Evolutionary conservation across 2,888 invertebrate species (phyloP).

Genomic region (Empis livida): DNA sequence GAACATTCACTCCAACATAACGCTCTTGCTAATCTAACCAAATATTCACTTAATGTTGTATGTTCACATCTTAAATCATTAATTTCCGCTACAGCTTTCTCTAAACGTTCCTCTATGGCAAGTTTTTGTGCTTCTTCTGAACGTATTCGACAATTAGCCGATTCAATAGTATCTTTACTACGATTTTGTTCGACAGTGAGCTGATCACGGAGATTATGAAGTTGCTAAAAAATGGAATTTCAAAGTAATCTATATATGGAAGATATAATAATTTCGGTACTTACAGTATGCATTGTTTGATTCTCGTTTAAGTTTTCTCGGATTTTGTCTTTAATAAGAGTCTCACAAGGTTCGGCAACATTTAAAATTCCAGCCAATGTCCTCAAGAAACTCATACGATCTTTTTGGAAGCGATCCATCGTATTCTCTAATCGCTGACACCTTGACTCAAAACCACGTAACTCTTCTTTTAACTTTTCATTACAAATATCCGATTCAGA

Average conservation of each 20-base stretch:
- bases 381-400: constrained; percentile 32
- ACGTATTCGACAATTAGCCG: constrained; percentile 53
- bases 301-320: constrained; percentile 63
- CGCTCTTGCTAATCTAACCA: constrained; percentile 69
- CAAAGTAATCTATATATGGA: not conserved
- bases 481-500: constrained; percentile 61
- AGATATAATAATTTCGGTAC: not conserved
- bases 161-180: constrained; percentile 38
- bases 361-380: constrained; percentile 37
- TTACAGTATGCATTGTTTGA: constrained; percentile 61
- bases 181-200: constrained; percentile 59
- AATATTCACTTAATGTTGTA: constrained; percentile 51
- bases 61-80: constrained; percentile 42
- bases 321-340: constrained; percentile 64
- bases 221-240: constrained; percentile 43
- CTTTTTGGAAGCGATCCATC: constrained; percentile 32
- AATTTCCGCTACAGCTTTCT: constrained; percentile 68
- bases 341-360: constrained; percentile 65
- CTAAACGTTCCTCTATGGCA: constrained; percentile 58
- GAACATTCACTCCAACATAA: constrained; percentile 43
- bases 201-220: constrained; percentile 64
- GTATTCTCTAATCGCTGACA: constrained; percentile 33
- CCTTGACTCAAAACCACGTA: constrained; percentile 35
- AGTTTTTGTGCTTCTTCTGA: constrained; percentile 51
- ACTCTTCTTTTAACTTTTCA: constrained; percentile 35